Evolutionary conservation across 2,113 vertebrate genomes (phyloP), one percentile per base, ranked within the genome.

Genomic region (Syngnathus floridae): DNA sequence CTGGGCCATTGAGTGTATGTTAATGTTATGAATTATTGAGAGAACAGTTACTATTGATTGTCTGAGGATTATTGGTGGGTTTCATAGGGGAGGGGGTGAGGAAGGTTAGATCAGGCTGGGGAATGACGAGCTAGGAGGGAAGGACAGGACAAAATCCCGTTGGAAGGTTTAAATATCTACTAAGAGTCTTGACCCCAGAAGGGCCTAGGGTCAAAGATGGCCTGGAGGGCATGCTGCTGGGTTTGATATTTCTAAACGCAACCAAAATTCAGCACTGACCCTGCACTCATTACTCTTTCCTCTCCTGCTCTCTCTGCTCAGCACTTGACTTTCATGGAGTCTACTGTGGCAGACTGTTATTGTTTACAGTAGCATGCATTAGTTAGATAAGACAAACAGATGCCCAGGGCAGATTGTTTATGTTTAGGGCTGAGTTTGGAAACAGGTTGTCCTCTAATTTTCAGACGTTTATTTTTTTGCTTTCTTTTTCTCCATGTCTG

Each of bases 11-110:
- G 89, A 91, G 88, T 87, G 86, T 90, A 92, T 91, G 91, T 91
- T 92, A 92, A 92, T 91, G 89, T 91, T 91, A 91, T 92, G 90
- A 91, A 92, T 92, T 92, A 92, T 91, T 88, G 91, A 91, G 89
- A 90, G 89, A 91, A 90, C 88, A 89, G 89, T 91, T 90, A 89
- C 88, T 92, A 92, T 92, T 90, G 91, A 92, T 91, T 86, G 86
- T 84, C 69, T 65, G 76, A 66, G 85, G 88, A 92, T 91, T 91
- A 90, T 90, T 87, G 89, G 86, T 87, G 85, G 85, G 85, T 76
- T 74, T 71, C 71, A 66, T 61, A 62, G 82, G 40, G 59, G 58
- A 31, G 26, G 26, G 77, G 60, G 72, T 60, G 76, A 66, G 76
- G 66, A 67, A 80, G 73, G 77, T 37, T 40, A 66, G 76, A 61